These are phyloP conservation scores for Morpho helenor DNA, from an alignment of 2,888 invertebrate species.

Conservation along the genomic window DNA sequence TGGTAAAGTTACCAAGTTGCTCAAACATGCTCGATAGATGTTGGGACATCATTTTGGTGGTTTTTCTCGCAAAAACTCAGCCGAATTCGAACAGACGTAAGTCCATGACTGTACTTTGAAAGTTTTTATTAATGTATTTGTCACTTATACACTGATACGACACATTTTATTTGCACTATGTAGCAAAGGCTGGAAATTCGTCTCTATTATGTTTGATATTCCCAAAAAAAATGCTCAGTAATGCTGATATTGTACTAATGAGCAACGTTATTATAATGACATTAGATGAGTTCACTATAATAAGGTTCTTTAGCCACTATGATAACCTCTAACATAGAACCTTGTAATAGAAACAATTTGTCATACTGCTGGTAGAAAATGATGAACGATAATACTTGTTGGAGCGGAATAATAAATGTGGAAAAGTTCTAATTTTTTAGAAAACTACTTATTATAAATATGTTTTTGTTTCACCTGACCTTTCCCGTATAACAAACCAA, in stretches of 20 bases:
- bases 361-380: slow-evolving; percentile 2
- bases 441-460: not conserved
- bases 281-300: not conserved
- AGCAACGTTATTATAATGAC: no score
- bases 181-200: slow-evolving; percentile 16
- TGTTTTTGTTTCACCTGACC: no score
- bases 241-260: no score
- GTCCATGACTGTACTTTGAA: slow-evolving; percentile 41
- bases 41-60: slow-evolving; percentile 68
- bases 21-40: slow-evolving; percentile 74
- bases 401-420: not conserved
- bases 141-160: slow-evolving; percentile 6
- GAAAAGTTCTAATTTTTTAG: not conserved
- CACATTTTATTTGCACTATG: slow-evolving; percentile 3
- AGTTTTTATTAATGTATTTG: slow-evolving; percentile 13
- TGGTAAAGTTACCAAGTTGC: slow-evolving; percentile 74
- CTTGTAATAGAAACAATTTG: slow-evolving; percentile 12
- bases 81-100: slow-evolving; percentile 48
- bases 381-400: slow-evolving; percentile 2
- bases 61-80: slow-evolving; percentile 33
- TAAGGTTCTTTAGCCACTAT: not conserved
- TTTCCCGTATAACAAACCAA: no score
- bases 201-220: not conserved
- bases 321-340: slow-evolving; percentile 7
- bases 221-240: no score